A percentile compares a stretch with the other conserved stretches of the same genome.
phyloP scores from a whole-genome alignment of 2,888 invertebrate species.

The Metacarcinus magister region DNA sequence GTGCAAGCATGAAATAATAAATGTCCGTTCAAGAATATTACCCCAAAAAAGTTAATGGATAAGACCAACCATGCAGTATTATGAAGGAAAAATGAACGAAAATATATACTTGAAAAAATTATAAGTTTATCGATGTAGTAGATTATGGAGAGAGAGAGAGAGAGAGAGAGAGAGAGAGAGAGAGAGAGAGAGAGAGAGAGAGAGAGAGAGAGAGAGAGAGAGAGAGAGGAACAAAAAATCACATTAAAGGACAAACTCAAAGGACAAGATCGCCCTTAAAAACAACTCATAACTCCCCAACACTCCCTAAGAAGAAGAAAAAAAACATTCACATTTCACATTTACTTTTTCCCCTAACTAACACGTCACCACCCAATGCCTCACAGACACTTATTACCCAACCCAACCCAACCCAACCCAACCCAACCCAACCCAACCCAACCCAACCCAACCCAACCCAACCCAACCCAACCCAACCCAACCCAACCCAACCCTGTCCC shows the following conservation, averaged over 20 bases:
- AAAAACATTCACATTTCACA: no score
- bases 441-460: no score
- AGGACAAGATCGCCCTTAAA: not conserved
- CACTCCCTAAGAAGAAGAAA: no score
- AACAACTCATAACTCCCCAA: not conserved
- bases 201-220: not conserved
- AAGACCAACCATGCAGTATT: not conserved
- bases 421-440: no score
- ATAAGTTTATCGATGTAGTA: no score
- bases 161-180: not conserved
- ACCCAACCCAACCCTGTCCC: no score
- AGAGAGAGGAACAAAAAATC: not conserved
- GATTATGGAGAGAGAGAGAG: not conserved
- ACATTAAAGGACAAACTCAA: not conserved
- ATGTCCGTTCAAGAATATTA: not conserved
- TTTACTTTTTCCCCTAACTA: not conserved
- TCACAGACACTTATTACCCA: not conserved
- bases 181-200: not conserved
- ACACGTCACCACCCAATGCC: not conserved
- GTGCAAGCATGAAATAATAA: not conserved
- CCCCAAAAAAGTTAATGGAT: not conserved
- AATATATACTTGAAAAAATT: not conserved
- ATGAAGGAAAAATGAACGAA: not conserved
- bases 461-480: no score
- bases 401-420: no score